Evolutionary conservation across 92 coral and sea anemone genomes (phyloP).

Genomic region (Zoanthus sansibaricus): DNA sequence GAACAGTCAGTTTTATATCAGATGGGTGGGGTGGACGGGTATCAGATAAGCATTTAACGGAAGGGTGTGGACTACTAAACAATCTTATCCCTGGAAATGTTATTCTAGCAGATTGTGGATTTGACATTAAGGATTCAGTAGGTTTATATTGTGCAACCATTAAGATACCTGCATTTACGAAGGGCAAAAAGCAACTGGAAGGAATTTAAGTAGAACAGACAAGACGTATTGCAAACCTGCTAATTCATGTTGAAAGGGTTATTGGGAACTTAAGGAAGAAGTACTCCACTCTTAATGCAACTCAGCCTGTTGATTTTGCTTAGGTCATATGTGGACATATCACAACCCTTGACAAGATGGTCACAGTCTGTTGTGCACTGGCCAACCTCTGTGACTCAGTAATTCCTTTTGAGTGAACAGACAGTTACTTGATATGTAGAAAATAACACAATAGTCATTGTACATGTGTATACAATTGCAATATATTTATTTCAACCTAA

Average conservation of each 20-base stretch:
- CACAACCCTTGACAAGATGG: constrained; percentile 39
- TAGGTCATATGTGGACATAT: not conserved
- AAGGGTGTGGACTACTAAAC: not conserved
- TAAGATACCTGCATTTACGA: constrained; percentile 62
- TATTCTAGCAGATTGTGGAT: constrained; percentile 61
- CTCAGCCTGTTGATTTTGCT: constrained; percentile 32
- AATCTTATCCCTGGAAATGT: constrained; percentile 3
- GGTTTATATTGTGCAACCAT: constrained; percentile 63
- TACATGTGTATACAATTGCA: constrained; percentile 3
- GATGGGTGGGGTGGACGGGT: constrained; percentile 50
- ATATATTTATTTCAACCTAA: constrained; percentile 1
- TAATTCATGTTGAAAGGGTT: not conserved
- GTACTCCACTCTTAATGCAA: constrained; percentile 7
- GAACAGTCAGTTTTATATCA: constrained; percentile 1
- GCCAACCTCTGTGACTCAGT: constrained; percentile 16
- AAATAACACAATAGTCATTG: constrained; percentile 5
- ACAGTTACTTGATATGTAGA: constrained; percentile 6
- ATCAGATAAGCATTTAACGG: constrained; percentile 29
- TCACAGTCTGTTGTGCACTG: constrained; percentile 24
- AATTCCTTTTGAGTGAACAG: constrained; percentile 6
- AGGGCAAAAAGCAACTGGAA: constrained; percentile 56
- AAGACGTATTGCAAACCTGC: constrained; percentile 41
- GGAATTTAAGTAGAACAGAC: constrained; percentile 56
- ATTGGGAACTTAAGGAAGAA: constrained; percentile 40
- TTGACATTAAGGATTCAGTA: constrained; percentile 63